Evolutionary conservation across 2,113 vertebrate species (phyloP), one percentile per base, ranked within the genome.

Genomic region (Cyanoramphus novaezelandiae): DNA sequence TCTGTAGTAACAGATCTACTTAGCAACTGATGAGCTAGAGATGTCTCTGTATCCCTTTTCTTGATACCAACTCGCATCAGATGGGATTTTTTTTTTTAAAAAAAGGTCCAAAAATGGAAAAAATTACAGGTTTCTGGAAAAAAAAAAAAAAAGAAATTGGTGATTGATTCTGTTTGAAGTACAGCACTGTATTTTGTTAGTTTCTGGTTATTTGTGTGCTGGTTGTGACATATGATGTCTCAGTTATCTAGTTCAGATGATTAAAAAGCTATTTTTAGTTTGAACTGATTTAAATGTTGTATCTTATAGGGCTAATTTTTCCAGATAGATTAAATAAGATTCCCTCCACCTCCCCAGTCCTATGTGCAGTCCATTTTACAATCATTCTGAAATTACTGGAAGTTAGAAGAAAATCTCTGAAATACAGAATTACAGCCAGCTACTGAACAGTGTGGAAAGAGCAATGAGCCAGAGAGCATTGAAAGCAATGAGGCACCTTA

Each of bases 1-100:
- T 85, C 88, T 95, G 71, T 94, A 95, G 80, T 90, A 62, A 74
- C 46, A 95, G 86, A 96, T 97, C 84, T 97, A 68, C 88, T 96
- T 96, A 86, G 69, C 62, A 68, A 92, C 69, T 95, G 64, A 92
- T 93, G 90, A 79, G 47, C 74, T 87, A 62, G 64, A 63, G 81
- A 53, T 92, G 93, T 62, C 81, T 93, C 11, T 13, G 18, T 80
- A 14, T 59, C 41, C 59, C 72, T 64, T 94, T 94, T 55, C 70
- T 94, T 15, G 5, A 39, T 90, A 91, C 39, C 91, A 96, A 87
- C 84, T 96, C 80, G 70, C 41, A 81, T 96, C 77, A 96, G 70
- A 93, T 93, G 84, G 44, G 57, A 78, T 92, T 50, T 15, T n/a
- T n/a, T n/a, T n/a, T n/a, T n/a, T n/a, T n/a, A 29, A 78, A 53